Conservation (phyloP, 2,797 vertebrate genomes). For the Erithacus rubecula region DNA sequence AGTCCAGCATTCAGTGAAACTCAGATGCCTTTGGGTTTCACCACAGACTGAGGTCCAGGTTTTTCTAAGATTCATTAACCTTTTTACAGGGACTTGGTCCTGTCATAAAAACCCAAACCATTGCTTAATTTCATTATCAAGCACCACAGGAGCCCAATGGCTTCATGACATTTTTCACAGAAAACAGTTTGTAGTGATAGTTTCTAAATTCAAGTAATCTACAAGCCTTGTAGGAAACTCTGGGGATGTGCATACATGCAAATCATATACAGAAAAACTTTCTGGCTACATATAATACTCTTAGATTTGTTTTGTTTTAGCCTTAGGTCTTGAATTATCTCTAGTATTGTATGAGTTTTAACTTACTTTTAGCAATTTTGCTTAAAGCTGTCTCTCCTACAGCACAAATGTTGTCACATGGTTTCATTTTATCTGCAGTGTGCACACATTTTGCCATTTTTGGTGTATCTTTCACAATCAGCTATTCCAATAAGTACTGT, state of each 20-base stretch:
- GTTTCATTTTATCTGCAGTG: slow-evolving; percentile 40
- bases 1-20: background rate
- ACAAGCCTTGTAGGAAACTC: slow-evolving; percentile 10
- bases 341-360: slow-evolving; percentile 25
- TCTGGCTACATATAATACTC: background rate
- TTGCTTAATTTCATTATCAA: background rate
- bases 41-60: background rate
- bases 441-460: slow-evolving; percentile 42
- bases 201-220: background rate
- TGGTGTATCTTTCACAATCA: slow-evolving; percentile 24
- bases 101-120: background rate
- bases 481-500: slow-evolving; percentile 14
- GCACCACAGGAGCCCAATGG: background rate
- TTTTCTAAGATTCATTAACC: slow-evolving; percentile 23
- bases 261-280: slow-evolving; percentile 23
- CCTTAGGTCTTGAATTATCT: slow-evolving; percentile 35
- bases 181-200: background rate
- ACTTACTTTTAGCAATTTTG: background rate
- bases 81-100: background rate
- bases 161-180: slow-evolving; percentile 29
- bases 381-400: background rate
- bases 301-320: slow-evolving; percentile 20
- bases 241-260: background rate
- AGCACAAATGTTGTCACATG: background rate
- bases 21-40: slow-evolving; percentile 9